A percentile compares a stretch with the other conserved stretches of the same genome.
Evolutionary conservation across 1,140 invertebrate species (phyloP).

Genomic region (Drosophila ananassae): DNA sequence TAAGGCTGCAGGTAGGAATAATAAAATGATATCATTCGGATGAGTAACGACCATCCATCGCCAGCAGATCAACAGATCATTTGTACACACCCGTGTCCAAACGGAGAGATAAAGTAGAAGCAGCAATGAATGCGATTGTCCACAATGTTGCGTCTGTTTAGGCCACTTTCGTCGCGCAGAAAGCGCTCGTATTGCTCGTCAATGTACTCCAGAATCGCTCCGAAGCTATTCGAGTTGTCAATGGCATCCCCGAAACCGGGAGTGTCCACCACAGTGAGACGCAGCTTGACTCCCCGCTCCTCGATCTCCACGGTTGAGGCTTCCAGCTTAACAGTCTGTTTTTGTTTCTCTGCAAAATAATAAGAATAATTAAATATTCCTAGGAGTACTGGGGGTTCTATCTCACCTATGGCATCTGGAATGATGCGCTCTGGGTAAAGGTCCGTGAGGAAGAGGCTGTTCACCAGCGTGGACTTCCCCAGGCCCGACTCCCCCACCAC

Average conservation of each 20-base stretch:
- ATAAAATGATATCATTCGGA: background rate
- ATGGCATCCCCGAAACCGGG: slow-evolving; percentile 99
- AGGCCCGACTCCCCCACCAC: slow-evolving; percentile 98
- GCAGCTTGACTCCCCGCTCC: slow-evolving; percentile 94
- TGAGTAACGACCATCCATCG: background rate
- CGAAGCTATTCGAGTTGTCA: slow-evolving; percentile 96
- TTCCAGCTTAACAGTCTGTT: slow-evolving; percentile 95
- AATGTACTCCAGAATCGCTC: slow-evolving; percentile 96
- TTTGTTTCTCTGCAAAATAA: slow-evolving; percentile 90
- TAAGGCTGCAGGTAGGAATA: slow-evolving; percentile 85
- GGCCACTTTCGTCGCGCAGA: slow-evolving; percentile 94
- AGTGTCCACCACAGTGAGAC: slow-evolving; percentile 97
- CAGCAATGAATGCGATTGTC: slow-evolving; percentile 98
- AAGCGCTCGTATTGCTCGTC: slow-evolving; percentile 97
- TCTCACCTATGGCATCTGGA: slow-evolving; percentile 92
- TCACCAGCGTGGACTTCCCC: slow-evolving; percentile 99
- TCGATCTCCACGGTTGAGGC: slow-evolving; percentile 97
- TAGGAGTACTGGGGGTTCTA: background rate
- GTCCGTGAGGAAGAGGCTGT: slow-evolving; percentile 98
- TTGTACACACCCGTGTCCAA: slow-evolving; percentile 93
- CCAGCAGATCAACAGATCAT: background rate
- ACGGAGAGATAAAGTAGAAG: slow-evolving; percentile 99
- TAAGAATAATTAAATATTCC: background rate
- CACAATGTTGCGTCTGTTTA: slow-evolving; percentile 95
- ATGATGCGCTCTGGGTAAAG: slow-evolving; percentile 95